These are phyloP conservation scores for Callaeas wilsoni DNA, from an alignment of 2,113 vertebrate genomes.

Conservation along the genomic window DNA sequence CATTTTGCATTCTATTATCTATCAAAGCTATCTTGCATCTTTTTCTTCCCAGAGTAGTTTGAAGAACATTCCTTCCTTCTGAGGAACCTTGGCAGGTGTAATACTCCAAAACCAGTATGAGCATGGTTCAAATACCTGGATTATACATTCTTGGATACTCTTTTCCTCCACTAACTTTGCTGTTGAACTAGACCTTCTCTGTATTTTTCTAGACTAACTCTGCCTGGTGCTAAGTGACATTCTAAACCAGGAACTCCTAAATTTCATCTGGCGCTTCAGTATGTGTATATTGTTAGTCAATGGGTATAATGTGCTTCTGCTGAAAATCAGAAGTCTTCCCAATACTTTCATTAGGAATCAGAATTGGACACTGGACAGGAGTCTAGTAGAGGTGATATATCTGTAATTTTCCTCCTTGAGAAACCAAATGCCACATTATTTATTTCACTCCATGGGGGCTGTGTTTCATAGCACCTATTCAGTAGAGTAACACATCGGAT, in stretches of 20 bases:
- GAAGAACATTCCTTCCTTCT: neutral
- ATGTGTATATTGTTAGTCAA: neutral
- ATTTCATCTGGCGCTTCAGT: neutral
- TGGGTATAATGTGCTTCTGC: neutral
- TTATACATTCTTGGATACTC: neutral
- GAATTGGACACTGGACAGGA: neutral
- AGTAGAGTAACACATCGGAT: neutral
- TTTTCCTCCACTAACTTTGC: neutral
- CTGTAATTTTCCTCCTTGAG: neutral
- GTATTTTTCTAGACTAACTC: neutral
- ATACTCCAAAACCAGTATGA: neutral
- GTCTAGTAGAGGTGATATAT: neutral
- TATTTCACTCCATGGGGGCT: neutral
- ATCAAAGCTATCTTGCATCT: neutral
- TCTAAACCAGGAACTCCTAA: neutral
- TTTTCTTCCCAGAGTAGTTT: neutral
- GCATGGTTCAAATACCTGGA: neutral
- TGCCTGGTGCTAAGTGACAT: neutral
- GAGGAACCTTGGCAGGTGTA: neutral
- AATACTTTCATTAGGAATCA: neutral
- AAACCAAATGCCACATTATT: neutral
- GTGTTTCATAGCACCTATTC: neutral
- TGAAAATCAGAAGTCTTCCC: neutral
- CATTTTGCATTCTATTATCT: neutral
- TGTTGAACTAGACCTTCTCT: neutral